Percentiles rank a stretch among this genome's conserved stretches.
These are phyloP conservation scores for Scotopteryx bipunctaria DNA, from an alignment of 2,888 invertebrate species.

Conservation along the genomic window DNA sequence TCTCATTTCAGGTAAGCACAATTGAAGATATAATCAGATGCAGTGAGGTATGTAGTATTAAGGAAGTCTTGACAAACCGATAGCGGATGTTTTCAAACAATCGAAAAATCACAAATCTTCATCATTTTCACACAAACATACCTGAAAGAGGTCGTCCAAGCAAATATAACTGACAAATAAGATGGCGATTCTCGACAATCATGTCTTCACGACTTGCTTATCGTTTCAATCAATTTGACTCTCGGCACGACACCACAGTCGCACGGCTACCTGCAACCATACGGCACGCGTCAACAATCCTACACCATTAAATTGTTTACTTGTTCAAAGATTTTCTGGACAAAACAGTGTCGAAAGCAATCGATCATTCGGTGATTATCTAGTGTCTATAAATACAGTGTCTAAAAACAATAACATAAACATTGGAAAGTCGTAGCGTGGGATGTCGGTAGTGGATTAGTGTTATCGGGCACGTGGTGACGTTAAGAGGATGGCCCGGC, in stretches of 20 bases:
- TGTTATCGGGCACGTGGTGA: constrained; percentile 42
- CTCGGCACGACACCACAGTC: constrained; percentile 35
- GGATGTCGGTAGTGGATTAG: constrained; percentile 42
- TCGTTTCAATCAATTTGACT: constrained; percentile 23
- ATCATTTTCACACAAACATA: neutral
- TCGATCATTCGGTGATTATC: neutral
- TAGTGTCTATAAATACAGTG: constrained; percentile 2
- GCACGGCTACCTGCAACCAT: constrained; percentile 30
- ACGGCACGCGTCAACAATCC: constrained; percentile 39
- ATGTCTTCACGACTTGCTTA: constrained; percentile 28
- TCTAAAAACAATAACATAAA: constrained; percentile 27
- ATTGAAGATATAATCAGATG: neutral
- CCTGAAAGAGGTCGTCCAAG: constrained; percentile 13
- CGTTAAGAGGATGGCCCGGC: constrained; percentile 60
- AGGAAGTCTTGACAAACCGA: neutral
- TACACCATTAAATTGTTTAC: neutral
- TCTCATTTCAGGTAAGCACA: constrained; percentile 24
- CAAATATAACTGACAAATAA: constrained; percentile 16
- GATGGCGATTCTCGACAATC: constrained; percentile 25
- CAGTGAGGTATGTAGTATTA: constrained; percentile 2
- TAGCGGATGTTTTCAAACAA: neutral
- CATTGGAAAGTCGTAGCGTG: constrained; percentile 26
- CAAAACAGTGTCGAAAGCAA: neutral
- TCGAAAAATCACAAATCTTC: neutral
- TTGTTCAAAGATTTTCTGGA: constrained; percentile 1